These are phyloP conservation scores for Diplosoma virens DNA, from an alignment of 23 tunicate genomes.

Conservation along the genomic window DNA sequence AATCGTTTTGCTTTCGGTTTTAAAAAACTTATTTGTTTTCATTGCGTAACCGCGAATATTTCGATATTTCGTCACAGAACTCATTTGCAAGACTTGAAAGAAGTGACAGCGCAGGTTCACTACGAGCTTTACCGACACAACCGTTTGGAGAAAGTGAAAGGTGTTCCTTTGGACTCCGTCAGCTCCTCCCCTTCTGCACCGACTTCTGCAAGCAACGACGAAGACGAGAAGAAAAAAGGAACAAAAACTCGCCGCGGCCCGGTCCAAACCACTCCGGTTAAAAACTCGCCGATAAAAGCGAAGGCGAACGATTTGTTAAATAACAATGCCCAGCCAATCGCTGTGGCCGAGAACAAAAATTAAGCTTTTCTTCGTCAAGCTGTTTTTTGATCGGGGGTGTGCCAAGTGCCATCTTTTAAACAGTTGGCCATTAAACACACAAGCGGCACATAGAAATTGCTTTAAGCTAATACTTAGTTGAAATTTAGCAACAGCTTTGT, in stretches of 20 bases:
- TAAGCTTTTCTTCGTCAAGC: no score
- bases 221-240: not conserved
- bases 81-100: constrained; percentile 91
- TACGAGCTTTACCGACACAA: constrained; percentile 90
- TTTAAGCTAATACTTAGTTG: no score
- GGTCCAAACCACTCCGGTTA: not conserved
- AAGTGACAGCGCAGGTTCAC: constrained; percentile 92
- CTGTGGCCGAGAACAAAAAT: constrained; percentile 3
- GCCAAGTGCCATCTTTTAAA: no score
- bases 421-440: no score
- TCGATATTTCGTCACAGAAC: constrained; percentile 74
- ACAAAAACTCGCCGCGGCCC: not conserved
- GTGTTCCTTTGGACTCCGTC: constrained; percentile 57
- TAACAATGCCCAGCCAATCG: constrained; percentile 12
- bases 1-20: no score
- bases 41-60: no score
- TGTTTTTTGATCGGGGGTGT: no score
- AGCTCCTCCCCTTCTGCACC: constrained; percentile 63
- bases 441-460: no score
- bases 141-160: constrained; percentile 68
- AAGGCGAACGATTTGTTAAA: not conserved
- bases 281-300: constrained; percentile 8
- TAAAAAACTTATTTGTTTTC: no score
- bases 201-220: not conserved
- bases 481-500: no score